A percentile compares a stretch with the other conserved stretches of the same genome.
These are phyloP conservation scores for Yponomeuta evonymella DNA, from an alignment of 2,888 invertebrate species.

Conservation along the genomic window DNA sequence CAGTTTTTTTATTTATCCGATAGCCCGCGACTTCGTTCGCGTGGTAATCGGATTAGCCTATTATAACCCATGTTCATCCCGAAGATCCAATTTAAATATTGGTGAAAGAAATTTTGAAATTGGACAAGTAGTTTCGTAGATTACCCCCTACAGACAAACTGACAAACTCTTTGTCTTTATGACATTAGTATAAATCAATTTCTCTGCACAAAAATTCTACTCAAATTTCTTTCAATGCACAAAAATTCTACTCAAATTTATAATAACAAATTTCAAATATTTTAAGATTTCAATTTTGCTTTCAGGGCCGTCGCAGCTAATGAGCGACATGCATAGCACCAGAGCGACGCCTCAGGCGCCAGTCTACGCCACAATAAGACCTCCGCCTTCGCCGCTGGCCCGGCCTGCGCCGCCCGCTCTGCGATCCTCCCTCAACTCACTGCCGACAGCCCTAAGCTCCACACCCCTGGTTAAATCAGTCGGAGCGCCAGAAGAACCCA, in stretches of 20 bases:
- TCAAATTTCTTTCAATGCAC: too few species aligned
- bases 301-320: conserved; percentile 66
- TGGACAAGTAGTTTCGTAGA: too few species aligned
- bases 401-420: conserved; percentile 41
- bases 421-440: conserved; percentile 48
- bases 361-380: conserved; percentile 63
- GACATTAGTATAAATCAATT: too few species aligned
- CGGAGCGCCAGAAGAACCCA: conserved; percentile 44
- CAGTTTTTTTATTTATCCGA: neutral
- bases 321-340: conserved; percentile 49
- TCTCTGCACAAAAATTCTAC: too few species aligned
- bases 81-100: too few species aligned
- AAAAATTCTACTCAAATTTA: too few species aligned
- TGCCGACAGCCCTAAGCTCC: conserved; percentile 50
- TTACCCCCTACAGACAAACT: too few species aligned
- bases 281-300: conserved; percentile 29
- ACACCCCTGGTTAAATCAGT: conserved; percentile 53
- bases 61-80: too few species aligned
- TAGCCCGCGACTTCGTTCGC: neutral
- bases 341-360: conserved; percentile 61
- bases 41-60: neutral
- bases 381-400: conserved; percentile 46
- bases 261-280: neutral
- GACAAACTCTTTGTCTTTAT: too few species aligned
- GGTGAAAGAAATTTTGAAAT: too few species aligned